Percentiles rank a stretch among this genome's conserved stretches.
These are phyloP conservation scores for Myiagra hebetior DNA, from an alignment of 2,113 vertebrate genomes.

Conservation along the genomic window DNA sequence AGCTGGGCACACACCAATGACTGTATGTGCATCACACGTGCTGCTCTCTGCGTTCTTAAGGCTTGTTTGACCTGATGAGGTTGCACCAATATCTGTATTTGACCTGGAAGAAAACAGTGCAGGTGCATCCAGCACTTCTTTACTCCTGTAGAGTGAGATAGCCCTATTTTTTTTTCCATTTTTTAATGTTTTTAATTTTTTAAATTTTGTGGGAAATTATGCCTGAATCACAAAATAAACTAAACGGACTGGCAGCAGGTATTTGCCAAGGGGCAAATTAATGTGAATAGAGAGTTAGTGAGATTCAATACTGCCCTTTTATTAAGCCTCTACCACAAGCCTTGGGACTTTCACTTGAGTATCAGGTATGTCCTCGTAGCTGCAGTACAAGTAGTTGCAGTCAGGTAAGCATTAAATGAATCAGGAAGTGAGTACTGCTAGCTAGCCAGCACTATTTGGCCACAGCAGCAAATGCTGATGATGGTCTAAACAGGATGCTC, in stretches of 20 bases:
- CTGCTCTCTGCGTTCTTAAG: neutral
- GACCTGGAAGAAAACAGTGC: neutral
- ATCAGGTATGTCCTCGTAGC: neutral
- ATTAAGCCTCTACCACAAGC: neutral
- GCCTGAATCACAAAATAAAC: neutral
- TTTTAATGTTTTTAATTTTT: too few species aligned
- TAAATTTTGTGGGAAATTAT: neutral
- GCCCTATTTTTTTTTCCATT: neutral
- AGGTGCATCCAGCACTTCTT: neutral
- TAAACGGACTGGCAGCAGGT: neutral
- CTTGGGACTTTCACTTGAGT: neutral
- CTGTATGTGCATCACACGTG: accelerated
- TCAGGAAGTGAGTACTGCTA: neutral
- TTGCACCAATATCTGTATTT: neutral
- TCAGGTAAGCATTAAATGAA: neutral
- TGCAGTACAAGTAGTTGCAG: neutral
- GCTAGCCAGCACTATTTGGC: neutral
- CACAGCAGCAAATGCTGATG: neutral
- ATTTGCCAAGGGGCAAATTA: neutral
- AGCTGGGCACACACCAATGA: neutral
- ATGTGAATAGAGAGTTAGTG: neutral
- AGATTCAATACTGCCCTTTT: neutral
- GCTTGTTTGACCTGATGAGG: neutral
- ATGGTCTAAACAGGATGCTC: accelerated
- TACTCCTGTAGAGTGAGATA: neutral